Percentiles rank a stretch among this genome's conserved stretches.
Conservation (phyloP, 2,113 vertebrate genomes). For the Ceuthmochares aereus region DNA sequence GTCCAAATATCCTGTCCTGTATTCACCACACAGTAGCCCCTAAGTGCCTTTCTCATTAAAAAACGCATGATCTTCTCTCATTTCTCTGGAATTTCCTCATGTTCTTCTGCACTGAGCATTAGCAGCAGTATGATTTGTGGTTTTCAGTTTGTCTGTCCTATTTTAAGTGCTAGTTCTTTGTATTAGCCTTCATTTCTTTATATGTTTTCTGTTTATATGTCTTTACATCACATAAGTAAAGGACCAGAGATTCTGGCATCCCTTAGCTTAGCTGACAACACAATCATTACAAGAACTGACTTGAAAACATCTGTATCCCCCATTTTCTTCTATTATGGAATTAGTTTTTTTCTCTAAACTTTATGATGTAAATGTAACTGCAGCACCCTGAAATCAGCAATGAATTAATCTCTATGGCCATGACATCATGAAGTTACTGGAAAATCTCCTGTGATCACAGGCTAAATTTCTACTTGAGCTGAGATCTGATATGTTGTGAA, state of each 20-base stretch:
- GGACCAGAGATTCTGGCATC: background rate
- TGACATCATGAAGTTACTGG: background rate
- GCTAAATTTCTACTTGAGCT: background rate
- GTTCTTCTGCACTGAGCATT: background rate
- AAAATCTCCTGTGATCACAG: background rate
- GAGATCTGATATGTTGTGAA: background rate
- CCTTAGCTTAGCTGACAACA: background rate
- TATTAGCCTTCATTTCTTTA: background rate
- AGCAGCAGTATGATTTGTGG: background rate
- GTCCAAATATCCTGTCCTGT: conserved; percentile 13
- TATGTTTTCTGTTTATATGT: background rate
- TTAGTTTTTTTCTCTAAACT: background rate
- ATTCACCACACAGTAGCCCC: background rate
- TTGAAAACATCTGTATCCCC: background rate
- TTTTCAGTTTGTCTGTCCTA: background rate
- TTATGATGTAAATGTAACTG: background rate
- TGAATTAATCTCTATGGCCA: background rate
- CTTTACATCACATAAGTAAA: background rate
- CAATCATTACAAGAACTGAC: background rate
- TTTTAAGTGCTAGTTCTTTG: background rate
- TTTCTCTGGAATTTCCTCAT: background rate
- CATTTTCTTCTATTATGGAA: background rate
- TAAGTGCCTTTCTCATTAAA: background rate
- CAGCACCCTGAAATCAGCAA: background rate
- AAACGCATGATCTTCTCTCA: background rate